Conservation (phyloP, 2,888 invertebrate genomes). For the Sesamia inferens region DNA sequence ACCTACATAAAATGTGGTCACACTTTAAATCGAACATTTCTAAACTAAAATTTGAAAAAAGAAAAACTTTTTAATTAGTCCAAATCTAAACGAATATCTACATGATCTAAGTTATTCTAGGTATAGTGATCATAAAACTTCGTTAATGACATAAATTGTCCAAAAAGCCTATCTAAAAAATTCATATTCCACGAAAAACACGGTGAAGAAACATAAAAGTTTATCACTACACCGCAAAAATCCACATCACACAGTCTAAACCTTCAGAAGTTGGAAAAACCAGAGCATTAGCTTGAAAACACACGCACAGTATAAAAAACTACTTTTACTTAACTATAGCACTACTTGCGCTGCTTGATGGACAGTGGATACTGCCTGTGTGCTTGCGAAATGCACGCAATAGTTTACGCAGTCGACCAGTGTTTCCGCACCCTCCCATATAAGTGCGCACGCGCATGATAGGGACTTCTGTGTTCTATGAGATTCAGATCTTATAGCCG, state of each 20-base stretch:
- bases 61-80: not conserved
- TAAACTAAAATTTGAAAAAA: not conserved
- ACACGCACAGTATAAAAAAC: conserved; percentile 21
- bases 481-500: conserved; percentile 15
- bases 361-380: conserved; percentile 35
- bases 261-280: not conserved
- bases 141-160: not conserved
- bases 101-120: not conserved
- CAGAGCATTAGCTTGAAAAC: conserved; percentile 11
- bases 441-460: conserved; percentile 1
- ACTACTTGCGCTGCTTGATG: conserved; percentile 40
- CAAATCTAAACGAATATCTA: not conserved
- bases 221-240: conserved; percentile 1
- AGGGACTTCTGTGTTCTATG: not conserved
- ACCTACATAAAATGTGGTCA: not conserved
- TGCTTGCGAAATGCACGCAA: conserved; percentile 41
- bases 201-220: not conserved
- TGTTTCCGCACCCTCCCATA: conserved; percentile 41
- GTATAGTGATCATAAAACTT: not conserved
- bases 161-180: not conserved
- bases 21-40: not conserved
- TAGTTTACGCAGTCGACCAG: conserved; percentile 28
- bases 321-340: conserved; percentile 23
- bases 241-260: conserved; percentile 2
- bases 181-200: not conserved